A percentile compares a stretch with the other conserved stretches of the same genome.
These are phyloP conservation scores for Atlantisia rogersi DNA, from an alignment of 2,113 vertebrate genomes.

Conservation along the genomic window DNA sequence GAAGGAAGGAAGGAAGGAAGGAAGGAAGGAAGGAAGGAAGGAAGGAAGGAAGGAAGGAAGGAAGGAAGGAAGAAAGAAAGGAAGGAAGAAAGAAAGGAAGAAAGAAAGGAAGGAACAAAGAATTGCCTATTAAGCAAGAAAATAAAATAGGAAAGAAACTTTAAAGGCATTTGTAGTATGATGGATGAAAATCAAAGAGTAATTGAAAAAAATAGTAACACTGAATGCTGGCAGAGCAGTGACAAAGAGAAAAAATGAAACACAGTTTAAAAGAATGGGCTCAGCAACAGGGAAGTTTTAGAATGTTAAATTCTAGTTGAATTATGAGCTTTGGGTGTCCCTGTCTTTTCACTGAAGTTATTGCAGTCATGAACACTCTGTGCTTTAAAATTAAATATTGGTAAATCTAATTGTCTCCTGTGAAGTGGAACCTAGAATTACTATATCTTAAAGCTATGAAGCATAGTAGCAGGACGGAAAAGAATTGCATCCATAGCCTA, in stretches of 20 bases:
- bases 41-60: no score
- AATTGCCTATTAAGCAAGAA: neutral
- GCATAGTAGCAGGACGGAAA: neutral
- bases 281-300: slow-evolving; percentile 6
- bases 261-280: neutral
- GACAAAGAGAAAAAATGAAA: slow-evolving; percentile 29
- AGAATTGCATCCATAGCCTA: neutral
- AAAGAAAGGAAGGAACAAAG: no score
- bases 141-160: neutral
- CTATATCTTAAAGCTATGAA: slow-evolving; percentile 31
- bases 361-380: slow-evolving; percentile 44
- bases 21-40: no score
- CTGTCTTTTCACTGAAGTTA: neutral
- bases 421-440: slow-evolving; percentile 55
- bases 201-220: slow-evolving; percentile 10
- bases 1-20: no score
- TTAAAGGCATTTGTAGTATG: neutral
- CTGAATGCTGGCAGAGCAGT: neutral
- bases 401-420: slow-evolving; percentile 70
- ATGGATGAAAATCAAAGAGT: neutral
- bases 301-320: slow-evolving; percentile 52
- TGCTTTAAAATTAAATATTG: slow-evolving; percentile 72
- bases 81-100: no score
- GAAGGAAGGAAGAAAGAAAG: no score
- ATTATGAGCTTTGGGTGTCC: slow-evolving; percentile 38